phyloP scores from a whole-genome alignment of 2,888 invertebrate species.

The Drosophila sordidula region DNA sequence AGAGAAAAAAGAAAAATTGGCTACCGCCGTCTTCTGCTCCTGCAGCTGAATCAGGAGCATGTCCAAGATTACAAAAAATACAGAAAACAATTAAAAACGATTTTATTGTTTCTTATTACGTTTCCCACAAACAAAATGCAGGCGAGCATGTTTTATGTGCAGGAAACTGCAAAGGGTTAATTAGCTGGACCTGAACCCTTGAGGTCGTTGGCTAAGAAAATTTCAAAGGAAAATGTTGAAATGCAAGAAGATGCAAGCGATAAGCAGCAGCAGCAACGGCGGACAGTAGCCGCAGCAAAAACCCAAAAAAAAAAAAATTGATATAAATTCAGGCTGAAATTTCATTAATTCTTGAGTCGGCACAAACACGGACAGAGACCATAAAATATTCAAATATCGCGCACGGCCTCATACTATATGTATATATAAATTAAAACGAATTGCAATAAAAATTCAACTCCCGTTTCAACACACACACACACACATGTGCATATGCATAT shows the following conservation, averaged over 20 bases:
- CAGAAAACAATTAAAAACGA: neutral
- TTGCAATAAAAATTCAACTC: constrained; percentile 77
- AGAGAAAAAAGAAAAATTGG: neutral
- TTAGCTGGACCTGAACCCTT: constrained; percentile 59
- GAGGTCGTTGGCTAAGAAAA: constrained; percentile 56
- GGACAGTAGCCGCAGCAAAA: constrained; percentile 6
- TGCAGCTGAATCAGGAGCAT: constrained; percentile 34
- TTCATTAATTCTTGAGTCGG: constrained; percentile 53
- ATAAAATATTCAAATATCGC: constrained; percentile 63
- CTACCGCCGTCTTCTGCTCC: neutral
- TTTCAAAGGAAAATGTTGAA: constrained; percentile 68
- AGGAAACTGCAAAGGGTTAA: constrained; percentile 66
- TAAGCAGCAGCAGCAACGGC: constrained; percentile 29
- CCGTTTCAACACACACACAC: constrained; percentile 54
- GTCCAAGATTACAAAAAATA: neutral
- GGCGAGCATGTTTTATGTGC: constrained; percentile 59
- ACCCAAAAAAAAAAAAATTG: constrained; percentile 26
- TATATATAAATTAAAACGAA: constrained; percentile 70
- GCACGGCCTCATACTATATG: constrained; percentile 26
- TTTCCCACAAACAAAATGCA: constrained; percentile 64
- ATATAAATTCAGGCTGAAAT: constrained; percentile 58
- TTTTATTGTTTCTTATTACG: constrained; percentile 54
- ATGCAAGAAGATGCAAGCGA: constrained; percentile 39
- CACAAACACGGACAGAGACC: constrained; percentile 30
- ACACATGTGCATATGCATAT: constrained; percentile 1